These are phyloP conservation scores for Oncopeltus fasciatus DNA, from an alignment of 1,140 invertebrate genomes.

Conservation along the genomic window DNA sequence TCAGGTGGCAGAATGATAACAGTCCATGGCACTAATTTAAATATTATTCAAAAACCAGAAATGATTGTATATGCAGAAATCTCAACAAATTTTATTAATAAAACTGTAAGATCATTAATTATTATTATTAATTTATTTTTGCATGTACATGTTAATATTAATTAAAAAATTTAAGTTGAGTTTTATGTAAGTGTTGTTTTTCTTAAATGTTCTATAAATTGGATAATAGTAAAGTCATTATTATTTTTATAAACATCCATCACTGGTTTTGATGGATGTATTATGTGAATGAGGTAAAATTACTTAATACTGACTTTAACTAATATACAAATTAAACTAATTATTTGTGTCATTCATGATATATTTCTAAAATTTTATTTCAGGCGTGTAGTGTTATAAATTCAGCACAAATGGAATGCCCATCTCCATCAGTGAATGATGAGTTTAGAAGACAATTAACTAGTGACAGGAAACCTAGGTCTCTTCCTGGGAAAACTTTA, in stretches of 20 bases:
- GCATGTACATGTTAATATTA: too few species aligned
- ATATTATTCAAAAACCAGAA: conserved; percentile 79
- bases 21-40: conserved; percentile 79
- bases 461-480: conserved; percentile 5
- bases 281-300: too few species aligned
- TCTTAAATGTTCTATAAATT: too few species aligned
- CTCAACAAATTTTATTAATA: conserved; percentile 55
- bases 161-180: too few species aligned
- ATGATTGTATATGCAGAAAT: conserved; percentile 66
- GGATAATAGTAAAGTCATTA: too few species aligned
- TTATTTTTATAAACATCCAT: too few species aligned
- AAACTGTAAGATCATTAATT: conserved; percentile 36
- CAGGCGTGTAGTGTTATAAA: conserved; percentile 67
- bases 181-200: too few species aligned
- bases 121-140: neutral
- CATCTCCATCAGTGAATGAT: conserved; percentile 66
- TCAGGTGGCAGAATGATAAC: conserved; percentile 87
- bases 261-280: too few species aligned
- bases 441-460: conserved; percentile 29
- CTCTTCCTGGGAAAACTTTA: conserved; percentile 19
- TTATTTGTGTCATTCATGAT: too few species aligned
- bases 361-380: conserved; percentile 18
- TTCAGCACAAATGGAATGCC: conserved; percentile 85
- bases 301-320: too few species aligned
- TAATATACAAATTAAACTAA: too few species aligned